A percentile compares a stretch with the other conserved stretches of the same genome.
Evolutionary conservation across 2,113 vertebrate species (phyloP).

Genomic region (Ramphastos sulfuratus): DNA sequence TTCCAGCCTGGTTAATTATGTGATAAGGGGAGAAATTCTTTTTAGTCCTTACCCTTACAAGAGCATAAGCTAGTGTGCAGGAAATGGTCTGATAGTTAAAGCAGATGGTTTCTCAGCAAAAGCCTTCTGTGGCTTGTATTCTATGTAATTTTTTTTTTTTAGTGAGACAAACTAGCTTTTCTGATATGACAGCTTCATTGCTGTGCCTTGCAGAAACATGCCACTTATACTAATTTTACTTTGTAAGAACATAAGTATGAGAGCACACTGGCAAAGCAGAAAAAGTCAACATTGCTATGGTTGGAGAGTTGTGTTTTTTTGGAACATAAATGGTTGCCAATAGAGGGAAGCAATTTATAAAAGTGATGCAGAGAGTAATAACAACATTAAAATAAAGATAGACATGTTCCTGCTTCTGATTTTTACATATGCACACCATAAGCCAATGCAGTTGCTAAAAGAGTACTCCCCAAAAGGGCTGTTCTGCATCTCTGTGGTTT

Average conservation of each 20-base stretch:
- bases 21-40: not conserved
- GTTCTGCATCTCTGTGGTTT: not conserved
- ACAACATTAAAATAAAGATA: not conserved
- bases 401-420: not conserved
- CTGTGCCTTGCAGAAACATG: conserved; percentile 13
- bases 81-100: conserved; percentile 49
- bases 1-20: no score
- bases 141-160: conserved; percentile 36
- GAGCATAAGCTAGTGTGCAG: not conserved
- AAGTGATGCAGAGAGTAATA: not conserved
- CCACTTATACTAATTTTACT: conserved; percentile 43
- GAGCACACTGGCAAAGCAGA: not conserved
- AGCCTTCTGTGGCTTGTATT: conserved; percentile 50
- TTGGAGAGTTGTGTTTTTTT: conserved; percentile 23
- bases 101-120: conserved; percentile 54
- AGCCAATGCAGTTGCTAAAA: not conserved
- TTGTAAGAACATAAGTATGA: conserved; percentile 30
- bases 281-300: conserved; percentile 12
- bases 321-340: not conserved
- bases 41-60: not conserved
- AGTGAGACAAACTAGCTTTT: conserved; percentile 23
- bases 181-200: conserved; percentile 52
- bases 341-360: conserved; percentile 8
- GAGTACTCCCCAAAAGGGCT: not conserved
- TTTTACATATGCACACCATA: not conserved